Conservation (phyloP, 2,888 invertebrate species). For the Drosophila histrio region DNA sequence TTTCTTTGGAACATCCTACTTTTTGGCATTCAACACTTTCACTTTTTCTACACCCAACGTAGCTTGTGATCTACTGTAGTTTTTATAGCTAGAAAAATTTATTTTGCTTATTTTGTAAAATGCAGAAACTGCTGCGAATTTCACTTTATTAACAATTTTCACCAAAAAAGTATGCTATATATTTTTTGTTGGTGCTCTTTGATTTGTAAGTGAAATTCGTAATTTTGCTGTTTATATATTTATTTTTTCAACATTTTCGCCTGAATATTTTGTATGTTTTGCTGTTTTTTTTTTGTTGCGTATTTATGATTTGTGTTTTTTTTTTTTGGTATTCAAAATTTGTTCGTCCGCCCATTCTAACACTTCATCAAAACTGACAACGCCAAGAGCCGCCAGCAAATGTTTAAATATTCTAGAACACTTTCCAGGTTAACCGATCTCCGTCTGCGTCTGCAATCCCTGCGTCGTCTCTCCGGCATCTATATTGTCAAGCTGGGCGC, state of each 20-base stretch:
- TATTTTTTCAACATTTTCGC: constrained; percentile 39
- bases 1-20: constrained; percentile 26
- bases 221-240: not conserved
- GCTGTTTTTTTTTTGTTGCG: constrained; percentile 64
- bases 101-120: not conserved
- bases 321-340: constrained; percentile 82
- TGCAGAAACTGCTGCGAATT: not conserved
- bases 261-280: constrained; percentile 46
- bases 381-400: constrained; percentile 56
- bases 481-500: constrained; percentile 93
- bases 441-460: constrained; percentile 91
- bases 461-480: constrained; percentile 92
- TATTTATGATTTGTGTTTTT: constrained; percentile 64
- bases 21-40: constrained; percentile 21
- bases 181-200: not conserved
- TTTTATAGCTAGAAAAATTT: constrained; percentile 14
- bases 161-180: not conserved
- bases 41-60: constrained; percentile 14
- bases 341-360: constrained; percentile 84
- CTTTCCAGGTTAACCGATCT: constrained; percentile 89
- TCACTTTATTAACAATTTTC: not conserved
- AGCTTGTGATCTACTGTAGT: constrained; percentile 28
- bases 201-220: constrained; percentile 9
- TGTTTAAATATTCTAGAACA: constrained; percentile 81
- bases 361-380: constrained; percentile 71